Evolutionary conservation across 2,888 invertebrate species (phyloP), one percentile per base, ranked within the genome.

Genomic region (Dolichopus griseipennis): DNA sequence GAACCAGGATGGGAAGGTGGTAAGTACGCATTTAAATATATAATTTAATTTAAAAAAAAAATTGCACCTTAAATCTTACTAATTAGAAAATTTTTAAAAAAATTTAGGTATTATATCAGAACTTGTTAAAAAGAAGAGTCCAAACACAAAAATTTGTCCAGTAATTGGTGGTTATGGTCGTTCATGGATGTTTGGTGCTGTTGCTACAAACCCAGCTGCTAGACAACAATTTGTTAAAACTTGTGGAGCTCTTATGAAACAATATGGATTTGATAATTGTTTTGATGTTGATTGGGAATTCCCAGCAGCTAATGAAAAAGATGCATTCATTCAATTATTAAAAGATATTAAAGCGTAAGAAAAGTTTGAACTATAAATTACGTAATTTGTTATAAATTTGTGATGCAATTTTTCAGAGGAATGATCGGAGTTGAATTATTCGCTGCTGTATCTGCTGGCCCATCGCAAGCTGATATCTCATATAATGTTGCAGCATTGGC

Each of bases 261-360:
- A 87, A 71, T 86, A 90, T 74, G 87, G 87, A 69, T 94, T 95
- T 75, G 92, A 94, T 75, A 94, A 94, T 18, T 52, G 52, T n/a
- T 81, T 95, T 61, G 93, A 95, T 79, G 83, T 94, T 20, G 93
- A 94, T 77, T 95, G 93, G 93, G 93, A 94, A 76, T 94, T 92
- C 78, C 93, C 93, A 0, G 90, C 88, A 73, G n/a, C 15, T 6
- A 18, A 1, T 2, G 52, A 52, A 18, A 12, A 18, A 18, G 52
- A 18, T 18, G 18, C 52, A n/a, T 52, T 52, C 15, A 15, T 52
- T 52, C 15, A 9, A 18, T 52, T 52, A n/a, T n/a, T 52, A 52
- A 15, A 52, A 18, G 52, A 52, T n/a, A 52, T 52, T 52, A 52
- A 52, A n/a, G 6, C 15, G 52, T 52, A 52, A 18, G 52, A 2